phyloP scores from a whole-genome alignment of 1,140 invertebrate genomes.

The Brachionus rubens region DNA sequence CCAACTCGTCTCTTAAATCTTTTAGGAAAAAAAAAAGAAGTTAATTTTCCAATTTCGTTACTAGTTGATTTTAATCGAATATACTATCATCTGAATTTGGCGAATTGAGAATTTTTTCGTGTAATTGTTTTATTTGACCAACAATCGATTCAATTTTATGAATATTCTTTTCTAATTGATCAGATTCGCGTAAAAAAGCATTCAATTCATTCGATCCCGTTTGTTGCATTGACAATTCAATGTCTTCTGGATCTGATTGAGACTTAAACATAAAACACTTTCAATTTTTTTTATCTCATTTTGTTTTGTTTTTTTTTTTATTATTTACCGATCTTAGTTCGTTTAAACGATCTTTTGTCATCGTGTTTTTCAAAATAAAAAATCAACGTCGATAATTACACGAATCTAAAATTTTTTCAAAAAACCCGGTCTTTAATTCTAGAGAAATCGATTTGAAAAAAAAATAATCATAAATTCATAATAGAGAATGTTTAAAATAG shows the following conservation, averaged over 20 bases:
- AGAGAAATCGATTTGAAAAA: background rate
- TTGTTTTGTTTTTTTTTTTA: background rate
- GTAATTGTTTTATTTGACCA: constrained; percentile 98
- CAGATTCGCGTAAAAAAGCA: constrained; percentile 67
- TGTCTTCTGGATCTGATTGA: background rate
- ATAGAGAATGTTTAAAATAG: background rate
- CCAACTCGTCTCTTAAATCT: constrained; percentile 98
- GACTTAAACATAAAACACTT: too few species aligned
- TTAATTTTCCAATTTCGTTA: too few species aligned
- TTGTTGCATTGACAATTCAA: background rate
- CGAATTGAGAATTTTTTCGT: constrained; percentile 93
- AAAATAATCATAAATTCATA: background rate
- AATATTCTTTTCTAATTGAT: constrained; percentile 98
- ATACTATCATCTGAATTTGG: constrained; percentile 96
- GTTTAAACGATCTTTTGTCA: constrained; percentile 20
- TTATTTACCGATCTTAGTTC: background rate
- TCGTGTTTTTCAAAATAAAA: background rate
- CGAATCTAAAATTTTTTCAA: background rate
- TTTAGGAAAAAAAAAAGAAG: constrained; percentile 53
- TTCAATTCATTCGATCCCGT: background rate
- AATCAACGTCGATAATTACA: background rate
- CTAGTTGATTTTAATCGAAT: too few species aligned
- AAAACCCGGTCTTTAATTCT: background rate
- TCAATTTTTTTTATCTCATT: background rate
- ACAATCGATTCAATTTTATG: constrained; percentile 97